Percentiles rank a stretch among this genome's conserved stretches.
phyloP scores from a whole-genome alignment of 2,797 vertebrate genomes.

The Petrocephalus sullivani region DNA sequence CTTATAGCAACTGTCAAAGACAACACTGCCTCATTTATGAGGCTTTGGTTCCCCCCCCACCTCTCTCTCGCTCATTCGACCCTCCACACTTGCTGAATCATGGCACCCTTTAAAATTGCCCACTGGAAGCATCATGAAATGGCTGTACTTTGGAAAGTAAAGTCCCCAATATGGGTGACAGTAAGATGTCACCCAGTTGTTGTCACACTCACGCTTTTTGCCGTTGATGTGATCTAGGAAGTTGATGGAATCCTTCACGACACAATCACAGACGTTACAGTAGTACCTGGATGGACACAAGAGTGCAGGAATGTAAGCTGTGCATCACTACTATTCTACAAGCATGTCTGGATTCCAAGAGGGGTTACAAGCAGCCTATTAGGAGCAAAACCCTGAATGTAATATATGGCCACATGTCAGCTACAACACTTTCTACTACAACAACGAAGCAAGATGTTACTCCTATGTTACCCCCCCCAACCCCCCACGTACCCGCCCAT shows the following conservation, averaged over 20 bases:
- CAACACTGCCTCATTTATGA: not conserved
- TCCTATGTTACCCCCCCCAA: too few relatives aligned
- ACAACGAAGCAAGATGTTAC: not conserved
- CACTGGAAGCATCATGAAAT: not conserved
- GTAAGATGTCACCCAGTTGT: too few relatives aligned
- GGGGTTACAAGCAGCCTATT: too few relatives aligned
- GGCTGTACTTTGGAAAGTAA: not conserved
- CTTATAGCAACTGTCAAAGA: not conserved
- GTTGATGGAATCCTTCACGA: conserved; percentile 97
- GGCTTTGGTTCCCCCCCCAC: not conserved
- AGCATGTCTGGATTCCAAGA: not conserved
- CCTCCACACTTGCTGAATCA: not conserved
- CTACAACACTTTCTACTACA: not conserved
- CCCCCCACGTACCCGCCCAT: conserved; percentile 82
- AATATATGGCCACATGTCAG: not conserved
- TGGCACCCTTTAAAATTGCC: not conserved
- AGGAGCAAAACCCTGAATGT: not conserved
- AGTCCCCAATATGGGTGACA: not conserved
- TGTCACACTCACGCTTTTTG: conserved; percentile 88
- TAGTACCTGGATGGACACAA: conserved; percentile 72
- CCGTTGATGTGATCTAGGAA: conserved; percentile 98
- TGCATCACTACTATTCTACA: not conserved
- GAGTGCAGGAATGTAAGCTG: not conserved
- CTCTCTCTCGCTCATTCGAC: not conserved
- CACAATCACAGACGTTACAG: conserved; percentile 96